Evolutionary conservation across 2,888 invertebrate species (phyloP).

Genomic region (Polymixis flavicincta): DNA sequence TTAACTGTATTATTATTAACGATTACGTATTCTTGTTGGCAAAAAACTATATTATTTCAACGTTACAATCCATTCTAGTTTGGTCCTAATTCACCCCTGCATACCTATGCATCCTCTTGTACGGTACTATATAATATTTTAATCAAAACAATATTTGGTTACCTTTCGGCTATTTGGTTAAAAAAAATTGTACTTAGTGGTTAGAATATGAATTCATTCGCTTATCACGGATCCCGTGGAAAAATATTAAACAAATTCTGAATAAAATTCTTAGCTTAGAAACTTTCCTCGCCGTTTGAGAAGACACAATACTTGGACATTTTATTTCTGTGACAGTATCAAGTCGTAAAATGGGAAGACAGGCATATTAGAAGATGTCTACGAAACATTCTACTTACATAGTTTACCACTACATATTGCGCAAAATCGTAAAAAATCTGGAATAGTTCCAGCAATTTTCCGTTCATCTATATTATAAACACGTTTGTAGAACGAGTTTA

Average conservation of each 20-base stretch:
- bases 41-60: no score
- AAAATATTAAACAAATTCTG: constrained; percentile 27
- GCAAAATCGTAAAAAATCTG: constrained; percentile 73
- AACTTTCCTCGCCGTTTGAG: constrained; percentile 27
- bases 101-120: no score
- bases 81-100: no score
- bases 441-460: constrained; percentile 72
- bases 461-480: constrained; percentile 62
- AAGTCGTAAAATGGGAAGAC: constrained; percentile 57
- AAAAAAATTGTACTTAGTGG: neutral
- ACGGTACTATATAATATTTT: no score
- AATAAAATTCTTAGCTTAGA: constrained; percentile 30
- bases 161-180: neutral
- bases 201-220: neutral
- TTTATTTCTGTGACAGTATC: constrained; percentile 60
- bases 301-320: constrained; percentile 28
- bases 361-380: constrained; percentile 52
- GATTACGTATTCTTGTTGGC: no score
- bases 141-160: no score
- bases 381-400: constrained; percentile 49
- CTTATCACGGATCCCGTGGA: neutral
- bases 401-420: constrained; percentile 52
- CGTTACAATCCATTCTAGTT: no score
- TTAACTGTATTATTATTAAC: no score
- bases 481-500: constrained; percentile 53